Conservation (phyloP, 2,888 invertebrate genomes). For the Linnaemya tessellans region DNA sequence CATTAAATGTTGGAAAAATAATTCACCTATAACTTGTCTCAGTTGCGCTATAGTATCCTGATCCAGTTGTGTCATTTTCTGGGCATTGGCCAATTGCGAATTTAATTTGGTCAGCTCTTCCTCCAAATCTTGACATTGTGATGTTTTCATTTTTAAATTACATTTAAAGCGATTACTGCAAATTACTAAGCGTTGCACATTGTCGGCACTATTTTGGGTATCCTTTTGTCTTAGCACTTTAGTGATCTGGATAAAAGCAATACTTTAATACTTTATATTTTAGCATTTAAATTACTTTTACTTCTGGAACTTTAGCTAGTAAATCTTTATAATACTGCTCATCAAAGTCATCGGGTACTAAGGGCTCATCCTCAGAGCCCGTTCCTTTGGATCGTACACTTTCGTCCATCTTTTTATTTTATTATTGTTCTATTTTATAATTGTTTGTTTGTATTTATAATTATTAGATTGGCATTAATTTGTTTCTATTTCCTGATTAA, state of each 20-base stretch:
- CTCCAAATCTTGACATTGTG: constrained; percentile 77
- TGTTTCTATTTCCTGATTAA: constrained; percentile 49
- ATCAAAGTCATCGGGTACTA: constrained; percentile 82
- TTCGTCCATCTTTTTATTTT: constrained; percentile 62
- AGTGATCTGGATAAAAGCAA: constrained; percentile 75
- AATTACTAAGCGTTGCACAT: constrained; percentile 81
- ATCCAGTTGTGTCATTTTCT: constrained; percentile 79
- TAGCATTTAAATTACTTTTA: constrained; percentile 46
- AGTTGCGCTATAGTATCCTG: constrained; percentile 81
- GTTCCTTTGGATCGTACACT: constrained; percentile 79
- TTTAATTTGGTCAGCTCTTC: constrained; percentile 77
- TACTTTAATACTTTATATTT: not conserved
- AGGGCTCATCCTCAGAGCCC: constrained; percentile 82
- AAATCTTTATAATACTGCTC: constrained; percentile 81
- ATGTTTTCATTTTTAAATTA: constrained; percentile 77
- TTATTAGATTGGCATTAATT: constrained; percentile 16
- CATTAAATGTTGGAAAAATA: not conserved
- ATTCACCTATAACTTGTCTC: constrained; percentile 80
- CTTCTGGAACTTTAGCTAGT: constrained; percentile 79
- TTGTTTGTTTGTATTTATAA: not conserved
- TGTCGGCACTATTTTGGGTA: constrained; percentile 81
- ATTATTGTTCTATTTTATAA: constrained; percentile 15
- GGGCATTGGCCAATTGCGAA: constrained; percentile 76
- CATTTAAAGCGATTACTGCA: constrained; percentile 79
- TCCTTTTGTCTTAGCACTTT: constrained; percentile 81